phyloP scores from a whole-genome alignment of 2,113 vertebrate species.

The Eulacestoma nigropectus region DNA sequence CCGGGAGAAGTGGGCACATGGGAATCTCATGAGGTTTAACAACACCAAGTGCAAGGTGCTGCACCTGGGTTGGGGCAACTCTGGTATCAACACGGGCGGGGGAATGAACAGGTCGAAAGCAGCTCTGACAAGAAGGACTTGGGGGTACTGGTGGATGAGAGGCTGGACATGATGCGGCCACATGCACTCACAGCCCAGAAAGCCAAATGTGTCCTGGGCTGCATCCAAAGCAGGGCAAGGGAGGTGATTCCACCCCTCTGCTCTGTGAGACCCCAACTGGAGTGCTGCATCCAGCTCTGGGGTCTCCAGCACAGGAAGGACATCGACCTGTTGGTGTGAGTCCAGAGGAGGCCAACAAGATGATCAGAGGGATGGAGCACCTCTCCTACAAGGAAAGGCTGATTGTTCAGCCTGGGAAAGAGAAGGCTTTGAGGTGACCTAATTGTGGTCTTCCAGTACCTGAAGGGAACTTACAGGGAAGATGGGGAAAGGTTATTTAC shows the following conservation, averaged over 20 bases:
- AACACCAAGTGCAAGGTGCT: neutral
- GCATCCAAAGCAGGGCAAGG: neutral
- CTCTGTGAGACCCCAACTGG: neutral
- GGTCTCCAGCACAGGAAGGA: neutral
- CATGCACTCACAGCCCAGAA: neutral
- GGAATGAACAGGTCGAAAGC: neutral
- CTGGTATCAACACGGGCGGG: fast-evolving
- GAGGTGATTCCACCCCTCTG: neutral
- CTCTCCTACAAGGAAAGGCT: neutral
- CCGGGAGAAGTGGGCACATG: neutral
- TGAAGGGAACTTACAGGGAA: neutral
- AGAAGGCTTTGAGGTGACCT: neutral
- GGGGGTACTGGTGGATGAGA: neutral
- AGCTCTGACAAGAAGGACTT: neutral
- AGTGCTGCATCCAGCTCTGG: neutral
- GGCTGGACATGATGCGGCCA: neutral
- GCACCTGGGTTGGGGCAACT: neutral
- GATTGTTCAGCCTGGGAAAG: neutral
- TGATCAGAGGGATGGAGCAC: neutral
- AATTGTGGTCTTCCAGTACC: neutral
- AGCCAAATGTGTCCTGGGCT: neutral
- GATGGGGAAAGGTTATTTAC: neutral
- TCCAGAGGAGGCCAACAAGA: neutral
- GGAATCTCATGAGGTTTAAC: neutral
- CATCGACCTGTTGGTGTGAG: fast-evolving